Percentiles rank a stretch among this genome's conserved stretches.
Conservation (phyloP, 2,113 vertebrate genomes). For the Rattus rattus region DNA sequence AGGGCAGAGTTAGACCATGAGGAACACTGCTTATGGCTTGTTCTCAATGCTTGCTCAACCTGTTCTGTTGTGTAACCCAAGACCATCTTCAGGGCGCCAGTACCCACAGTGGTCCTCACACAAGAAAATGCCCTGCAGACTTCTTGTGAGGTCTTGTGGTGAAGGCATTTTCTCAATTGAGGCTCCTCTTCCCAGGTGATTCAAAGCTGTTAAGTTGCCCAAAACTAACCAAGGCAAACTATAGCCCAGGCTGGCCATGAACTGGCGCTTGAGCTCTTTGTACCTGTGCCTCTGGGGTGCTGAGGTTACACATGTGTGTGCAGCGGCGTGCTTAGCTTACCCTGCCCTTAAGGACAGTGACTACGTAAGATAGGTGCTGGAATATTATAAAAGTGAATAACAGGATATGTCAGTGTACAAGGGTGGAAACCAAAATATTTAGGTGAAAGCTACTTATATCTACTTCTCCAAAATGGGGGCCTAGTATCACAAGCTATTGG, state of each 20-base stretch:
- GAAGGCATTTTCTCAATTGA: neutral
- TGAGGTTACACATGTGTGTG: no score
- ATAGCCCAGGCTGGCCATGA: neutral
- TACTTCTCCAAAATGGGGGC: neutral
- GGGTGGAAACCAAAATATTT: conserved; percentile 23
- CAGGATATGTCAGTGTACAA: neutral
- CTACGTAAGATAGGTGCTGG: neutral
- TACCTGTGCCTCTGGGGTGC: neutral
- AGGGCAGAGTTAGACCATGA: neutral
- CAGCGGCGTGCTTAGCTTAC: neutral
- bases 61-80: neutral
- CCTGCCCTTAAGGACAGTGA: neutral
- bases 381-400: conserved; percentile 16
- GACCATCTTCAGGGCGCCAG: neutral
- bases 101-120: neutral
- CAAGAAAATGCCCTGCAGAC: neutral
- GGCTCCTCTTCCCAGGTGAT: neutral
- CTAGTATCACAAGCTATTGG: neutral
- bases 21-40: neutral
- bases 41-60: neutral
- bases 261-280: neutral
- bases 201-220: neutral
- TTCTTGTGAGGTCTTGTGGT: neutral
- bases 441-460: conserved; percentile 13
- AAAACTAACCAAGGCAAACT: no score